These are phyloP conservation scores for Scaptomyza tumidula DNA, from an alignment of 2,888 invertebrate genomes.

Conservation along the genomic window DNA sequence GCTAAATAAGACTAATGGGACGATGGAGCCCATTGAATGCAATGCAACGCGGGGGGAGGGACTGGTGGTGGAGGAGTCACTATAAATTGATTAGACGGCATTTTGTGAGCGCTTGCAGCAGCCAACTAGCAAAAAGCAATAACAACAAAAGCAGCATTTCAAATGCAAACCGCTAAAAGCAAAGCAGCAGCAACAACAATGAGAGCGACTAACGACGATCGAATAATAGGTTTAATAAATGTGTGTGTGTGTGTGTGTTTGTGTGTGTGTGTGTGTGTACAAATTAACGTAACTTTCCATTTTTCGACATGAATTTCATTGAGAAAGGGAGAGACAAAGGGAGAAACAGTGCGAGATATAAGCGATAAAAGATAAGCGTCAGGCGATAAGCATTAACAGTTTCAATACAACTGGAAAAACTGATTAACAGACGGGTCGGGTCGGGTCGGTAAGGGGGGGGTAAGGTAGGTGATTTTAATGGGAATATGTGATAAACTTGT, in stretches of 20 bases:
- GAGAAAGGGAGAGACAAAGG: background rate
- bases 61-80: background rate
- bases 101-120: conserved; percentile 43
- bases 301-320: conserved; percentile 27
- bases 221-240: conserved; percentile 46
- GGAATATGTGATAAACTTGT: background rate
- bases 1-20: background rate
- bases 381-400: conserved; percentile 21
- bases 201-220: conserved; percentile 34
- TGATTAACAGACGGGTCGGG: background rate
- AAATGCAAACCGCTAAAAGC: conserved; percentile 50
- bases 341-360: background rate
- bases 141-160: conserved; percentile 28
- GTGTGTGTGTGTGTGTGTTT: background rate
- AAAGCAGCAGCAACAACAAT: conserved; percentile 20
- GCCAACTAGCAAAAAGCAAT: conserved; percentile 32
- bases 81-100: conserved; percentile 57
- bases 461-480: background rate
- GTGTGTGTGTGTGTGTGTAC: too few species aligned
- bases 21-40: too few species aligned
- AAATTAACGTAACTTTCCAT: conserved; percentile 41
- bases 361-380: conserved; percentile 24
- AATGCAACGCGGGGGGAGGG: background rate
- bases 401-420: background rate
- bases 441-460: background rate